Conservation (phyloP, 2,113 vertebrate species). For the Petaurus breviceps region DNA sequence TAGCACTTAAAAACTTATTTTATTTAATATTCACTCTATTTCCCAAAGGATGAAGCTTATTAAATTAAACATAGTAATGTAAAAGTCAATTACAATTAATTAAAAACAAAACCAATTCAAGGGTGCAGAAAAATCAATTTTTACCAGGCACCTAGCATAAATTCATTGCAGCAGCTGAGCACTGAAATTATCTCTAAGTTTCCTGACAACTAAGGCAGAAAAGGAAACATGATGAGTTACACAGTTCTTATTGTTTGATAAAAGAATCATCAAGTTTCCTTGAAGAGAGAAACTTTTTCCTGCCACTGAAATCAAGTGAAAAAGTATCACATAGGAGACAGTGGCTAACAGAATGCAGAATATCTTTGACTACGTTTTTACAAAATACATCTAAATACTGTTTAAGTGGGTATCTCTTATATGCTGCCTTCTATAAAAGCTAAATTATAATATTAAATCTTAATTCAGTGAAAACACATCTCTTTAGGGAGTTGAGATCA, state of each 20-base stretch:
- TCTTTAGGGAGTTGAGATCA: not conserved
- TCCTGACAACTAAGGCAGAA: not conserved
- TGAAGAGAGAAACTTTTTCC: not conserved
- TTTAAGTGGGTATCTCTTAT: not conserved
- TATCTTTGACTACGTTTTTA: not conserved
- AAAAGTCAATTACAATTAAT: not conserved
- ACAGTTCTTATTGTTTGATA: not conserved
- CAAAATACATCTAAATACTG: not conserved
- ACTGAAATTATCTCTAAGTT: not conserved
- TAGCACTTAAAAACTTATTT: not conserved
- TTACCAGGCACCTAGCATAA: not conserved
- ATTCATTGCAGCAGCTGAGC: not conserved
- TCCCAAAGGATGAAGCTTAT: not conserved
- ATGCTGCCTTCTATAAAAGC: not conserved
- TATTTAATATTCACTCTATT: not conserved
- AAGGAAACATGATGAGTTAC: not conserved
- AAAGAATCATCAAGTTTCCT: not conserved
- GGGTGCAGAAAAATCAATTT: not conserved
- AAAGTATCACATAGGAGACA: not conserved
- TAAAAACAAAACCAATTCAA: not conserved
- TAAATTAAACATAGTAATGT: not conserved
- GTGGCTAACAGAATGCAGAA: not conserved
- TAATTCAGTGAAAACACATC: not conserved
- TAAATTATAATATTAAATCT: not conserved
- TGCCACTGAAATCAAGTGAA: not conserved